phyloP scores from a whole-genome alignment of 2,888 invertebrate genomes.

The Escarpia spicata region DNA sequence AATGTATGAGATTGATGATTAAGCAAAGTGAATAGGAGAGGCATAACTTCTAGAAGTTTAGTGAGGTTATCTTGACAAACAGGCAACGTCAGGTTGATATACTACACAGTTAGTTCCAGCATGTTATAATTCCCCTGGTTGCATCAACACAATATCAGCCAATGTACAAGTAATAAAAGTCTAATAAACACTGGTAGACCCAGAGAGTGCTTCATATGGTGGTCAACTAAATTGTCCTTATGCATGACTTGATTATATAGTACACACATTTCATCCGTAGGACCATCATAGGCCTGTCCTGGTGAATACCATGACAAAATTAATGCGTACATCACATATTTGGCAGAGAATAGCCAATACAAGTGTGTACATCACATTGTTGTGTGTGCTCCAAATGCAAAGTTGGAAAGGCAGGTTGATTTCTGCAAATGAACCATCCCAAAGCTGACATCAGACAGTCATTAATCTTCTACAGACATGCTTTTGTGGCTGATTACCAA shows the following conservation, averaged over 20 bases:
- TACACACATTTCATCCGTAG: not conserved
- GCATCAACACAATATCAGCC: not conserved
- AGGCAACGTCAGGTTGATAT: too few species aligned
- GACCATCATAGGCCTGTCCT: not conserved
- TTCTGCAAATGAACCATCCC: not conserved
- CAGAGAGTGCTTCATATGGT: not conserved
- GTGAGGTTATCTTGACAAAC: too few species aligned
- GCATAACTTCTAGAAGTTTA: too few species aligned
- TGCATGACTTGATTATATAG: not conserved
- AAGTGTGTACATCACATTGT: not conserved
- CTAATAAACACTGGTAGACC: not conserved
- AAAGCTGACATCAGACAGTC: not conserved
- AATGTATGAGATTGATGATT: too few species aligned
- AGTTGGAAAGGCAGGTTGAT: not conserved
- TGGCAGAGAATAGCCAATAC: not conserved
- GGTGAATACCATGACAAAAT: not conserved
- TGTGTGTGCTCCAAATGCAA: slow-evolving; percentile 1
- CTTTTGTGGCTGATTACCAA: not conserved
- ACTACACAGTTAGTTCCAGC: not conserved
- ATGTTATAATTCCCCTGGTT: not conserved
- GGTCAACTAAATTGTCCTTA: not conserved
- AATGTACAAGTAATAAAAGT: not conserved
- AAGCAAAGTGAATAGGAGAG: too few species aligned
- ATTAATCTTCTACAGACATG: not conserved
- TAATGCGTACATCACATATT: not conserved